These are phyloP conservation scores for Monochamus saltuarius DNA, from an alignment of 1,140 invertebrate species.

Conservation along the genomic window DNA sequence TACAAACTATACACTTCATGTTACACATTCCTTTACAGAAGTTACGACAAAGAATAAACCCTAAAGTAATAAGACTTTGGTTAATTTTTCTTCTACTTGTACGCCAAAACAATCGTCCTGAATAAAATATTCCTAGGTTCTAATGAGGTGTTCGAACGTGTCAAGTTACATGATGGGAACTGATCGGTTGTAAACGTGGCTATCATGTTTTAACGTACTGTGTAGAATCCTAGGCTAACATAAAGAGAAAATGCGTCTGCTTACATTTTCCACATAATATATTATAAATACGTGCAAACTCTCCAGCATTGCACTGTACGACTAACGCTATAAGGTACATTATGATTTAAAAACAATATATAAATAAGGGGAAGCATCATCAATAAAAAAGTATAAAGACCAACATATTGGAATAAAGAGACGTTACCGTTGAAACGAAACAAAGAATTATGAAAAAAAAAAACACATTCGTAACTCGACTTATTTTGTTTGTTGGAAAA, in stretches of 20 bases:
- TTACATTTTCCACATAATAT: conserved; percentile 2
- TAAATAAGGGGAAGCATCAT: conserved; percentile 13
- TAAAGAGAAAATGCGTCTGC: conserved; percentile 10
- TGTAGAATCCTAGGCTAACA: conserved; percentile 8
- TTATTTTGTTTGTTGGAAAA: conserved; percentile 1
- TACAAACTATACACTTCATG: conserved; percentile 21
- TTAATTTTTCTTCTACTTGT: conserved; percentile 12
- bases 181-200: no score
- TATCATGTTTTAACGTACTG: conserved; percentile 8
- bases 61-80: conserved; percentile 25
- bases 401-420: no score
- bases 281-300: conserved; percentile 6
- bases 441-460: no score
- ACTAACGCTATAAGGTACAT: conserved; percentile 22
- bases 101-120: conserved; percentile 1
- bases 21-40: conserved; percentile 7
- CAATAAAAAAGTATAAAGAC: conserved; percentile 14
- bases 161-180: no score
- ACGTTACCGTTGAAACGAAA: no score
- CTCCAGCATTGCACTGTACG: conserved; percentile 10
- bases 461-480: no score
- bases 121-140: no score
- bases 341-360: conserved; percentile 13
- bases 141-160: no score
- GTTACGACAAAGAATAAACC: conserved; percentile 9